Evolutionary conservation across 2,113 vertebrate genomes (phyloP).

Genomic region (Oryzias woworae): DNA sequence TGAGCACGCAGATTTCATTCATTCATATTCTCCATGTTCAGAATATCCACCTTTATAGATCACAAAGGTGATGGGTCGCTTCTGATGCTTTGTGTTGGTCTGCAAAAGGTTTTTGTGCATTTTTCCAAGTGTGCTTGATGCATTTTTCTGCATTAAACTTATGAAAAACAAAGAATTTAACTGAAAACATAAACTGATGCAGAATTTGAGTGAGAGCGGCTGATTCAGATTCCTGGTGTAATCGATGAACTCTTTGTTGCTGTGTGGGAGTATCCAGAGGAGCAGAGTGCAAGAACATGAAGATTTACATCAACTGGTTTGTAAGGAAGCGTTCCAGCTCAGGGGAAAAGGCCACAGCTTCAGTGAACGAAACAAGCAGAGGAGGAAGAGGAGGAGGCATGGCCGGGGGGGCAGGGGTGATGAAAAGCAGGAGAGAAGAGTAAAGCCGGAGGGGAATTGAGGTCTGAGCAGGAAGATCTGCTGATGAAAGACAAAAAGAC

Average conservation of each 20-base stretch:
- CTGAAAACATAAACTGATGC: constrained; percentile 23
- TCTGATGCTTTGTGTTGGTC: constrained; percentile 3
- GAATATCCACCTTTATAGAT: constrained; percentile 60
- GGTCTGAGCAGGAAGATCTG: constrained; percentile 54
- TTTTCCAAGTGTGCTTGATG: no score
- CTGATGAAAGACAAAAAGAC: constrained; percentile 60
- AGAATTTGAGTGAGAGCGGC: constrained; percentile 5
- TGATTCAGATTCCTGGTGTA: constrained; percentile 54
- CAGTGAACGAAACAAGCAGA: constrained; percentile 6
- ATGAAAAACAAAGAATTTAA: constrained; percentile 2
- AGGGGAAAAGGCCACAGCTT: not conserved
- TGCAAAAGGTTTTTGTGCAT: not conserved
- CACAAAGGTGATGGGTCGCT: constrained; percentile 29
- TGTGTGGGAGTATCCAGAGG: constrained; percentile 47
- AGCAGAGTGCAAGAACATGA: constrained; percentile 55
- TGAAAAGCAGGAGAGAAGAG: constrained; percentile 23
- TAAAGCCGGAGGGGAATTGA: constrained; percentile 42
- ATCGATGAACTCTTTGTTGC: constrained; percentile 64
- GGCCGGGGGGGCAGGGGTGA: not conserved
- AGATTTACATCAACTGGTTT: constrained; percentile 60
- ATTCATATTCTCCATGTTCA: constrained; percentile 64
- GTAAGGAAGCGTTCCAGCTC: constrained; percentile 27
- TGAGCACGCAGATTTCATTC: constrained; percentile 67
- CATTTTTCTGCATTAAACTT: no score
- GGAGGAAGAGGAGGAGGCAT: constrained; percentile 1